phyloP scores from a whole-genome alignment of 92 coral and sea anemone species.

The Epizoanthus fatuus region DNA sequence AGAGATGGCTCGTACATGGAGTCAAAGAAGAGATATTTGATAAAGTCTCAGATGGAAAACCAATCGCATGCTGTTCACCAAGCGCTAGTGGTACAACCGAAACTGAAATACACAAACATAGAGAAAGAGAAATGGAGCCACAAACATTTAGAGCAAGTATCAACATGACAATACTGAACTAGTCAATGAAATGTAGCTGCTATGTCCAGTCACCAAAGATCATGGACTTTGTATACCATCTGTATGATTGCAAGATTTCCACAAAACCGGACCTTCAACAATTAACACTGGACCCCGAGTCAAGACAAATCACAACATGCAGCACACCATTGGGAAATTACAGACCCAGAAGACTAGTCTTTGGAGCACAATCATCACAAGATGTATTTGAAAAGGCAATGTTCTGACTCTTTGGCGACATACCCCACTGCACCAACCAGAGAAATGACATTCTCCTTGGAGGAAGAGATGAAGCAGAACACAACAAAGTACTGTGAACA shows the following conservation, averaged over 20 bases:
- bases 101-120: conserved; percentile 44
- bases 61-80: conserved; percentile 62
- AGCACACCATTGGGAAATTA: no score
- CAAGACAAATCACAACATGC: no score
- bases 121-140: background rate
- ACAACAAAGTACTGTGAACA: no score
- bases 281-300: no score
- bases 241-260: conserved; percentile 31
- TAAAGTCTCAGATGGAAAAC: conserved; percentile 7
- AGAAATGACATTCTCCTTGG: no score
- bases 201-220: conserved; percentile 65
- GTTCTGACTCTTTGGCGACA: no score
- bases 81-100: conserved; percentile 54
- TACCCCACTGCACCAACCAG: no score
- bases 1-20: conserved; percentile 34
- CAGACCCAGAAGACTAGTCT: no score
- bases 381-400: no score
- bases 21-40: conserved; percentile 29
- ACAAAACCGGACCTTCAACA: no score
- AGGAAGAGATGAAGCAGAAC: no score
- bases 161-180: conserved; percentile 68
- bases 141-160: conserved; percentile 15
- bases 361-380: no score
- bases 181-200: conserved; percentile 68
- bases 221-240: conserved; percentile 61